Evolutionary conservation across 2,113 vertebrate genomes (phyloP).

Genomic region (Sterrhoptilus dennistouni): DNA sequence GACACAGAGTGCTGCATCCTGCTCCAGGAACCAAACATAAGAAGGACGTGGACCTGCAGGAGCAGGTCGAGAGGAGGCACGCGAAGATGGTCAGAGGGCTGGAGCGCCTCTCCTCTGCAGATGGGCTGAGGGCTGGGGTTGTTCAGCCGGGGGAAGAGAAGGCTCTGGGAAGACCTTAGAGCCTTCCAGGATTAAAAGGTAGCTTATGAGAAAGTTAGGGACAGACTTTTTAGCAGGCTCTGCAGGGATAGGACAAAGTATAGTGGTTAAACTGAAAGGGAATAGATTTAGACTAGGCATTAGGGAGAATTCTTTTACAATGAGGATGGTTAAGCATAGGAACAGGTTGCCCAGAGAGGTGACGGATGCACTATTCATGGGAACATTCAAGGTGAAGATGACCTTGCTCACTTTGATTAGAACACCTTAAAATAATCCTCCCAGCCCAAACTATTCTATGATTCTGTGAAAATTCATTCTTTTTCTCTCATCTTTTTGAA

Average conservation of each 20-base stretch:
- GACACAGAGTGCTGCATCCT: not conserved
- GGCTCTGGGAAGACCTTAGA: not conserved
- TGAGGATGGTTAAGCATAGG: not conserved
- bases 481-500: not conserved
- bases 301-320: not conserved
- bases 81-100: not conserved
- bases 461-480: not conserved
- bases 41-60: not conserved
- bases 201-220: not conserved
- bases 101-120: not conserved
- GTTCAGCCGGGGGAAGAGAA: not conserved
- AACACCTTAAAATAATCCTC: not conserved
- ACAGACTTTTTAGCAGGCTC: not conserved
- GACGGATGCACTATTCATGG: too few species aligned
- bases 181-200: not conserved
- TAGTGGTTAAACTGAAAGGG: not conserved
- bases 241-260: not conserved
- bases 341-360: not conserved
- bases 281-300: not conserved
- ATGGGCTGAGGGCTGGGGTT: not conserved
- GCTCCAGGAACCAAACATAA: not conserved
- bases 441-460: not conserved
- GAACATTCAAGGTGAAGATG: not conserved
- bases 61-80: not conserved
- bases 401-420: not conserved